Conservation (phyloP, 2,888 invertebrate species). For the Aelia acuminata region DNA sequence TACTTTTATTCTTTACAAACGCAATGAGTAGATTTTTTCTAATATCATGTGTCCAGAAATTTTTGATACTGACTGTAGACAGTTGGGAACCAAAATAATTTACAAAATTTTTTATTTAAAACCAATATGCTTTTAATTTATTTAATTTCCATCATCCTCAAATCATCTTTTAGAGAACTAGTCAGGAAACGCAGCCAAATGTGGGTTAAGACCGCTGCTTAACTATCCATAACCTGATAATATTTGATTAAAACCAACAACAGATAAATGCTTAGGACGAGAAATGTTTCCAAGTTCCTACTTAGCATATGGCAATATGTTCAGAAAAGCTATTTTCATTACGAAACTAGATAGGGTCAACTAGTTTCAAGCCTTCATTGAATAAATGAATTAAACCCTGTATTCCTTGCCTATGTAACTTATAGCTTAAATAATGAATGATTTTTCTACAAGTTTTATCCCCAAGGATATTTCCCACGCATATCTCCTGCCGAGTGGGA, state of each 20-base stretch:
- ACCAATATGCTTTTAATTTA: no score
- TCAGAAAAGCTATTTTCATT: not conserved
- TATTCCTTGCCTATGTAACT: not conserved
- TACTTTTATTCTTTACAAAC: no score
- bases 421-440: conserved; percentile 1
- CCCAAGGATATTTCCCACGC: conserved; percentile 42
- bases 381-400: not conserved
- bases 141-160: no score
- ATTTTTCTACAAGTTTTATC: not conserved
- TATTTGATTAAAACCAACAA: not conserved
- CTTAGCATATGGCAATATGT: not conserved
- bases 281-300: not conserved
- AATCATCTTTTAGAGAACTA: no score
- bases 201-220: no score
- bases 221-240: no score
- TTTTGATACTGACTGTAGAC: no score
- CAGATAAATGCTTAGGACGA: not conserved
- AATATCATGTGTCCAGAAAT: no score
- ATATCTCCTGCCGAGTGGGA: not conserved
- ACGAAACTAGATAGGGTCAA: not conserved
- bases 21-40: no score
- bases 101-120: no score
- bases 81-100: no score
- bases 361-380: not conserved
- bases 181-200: no score